A percentile compares a stretch with the other conserved stretches of the same genome.
Evolutionary conservation across 1,140 invertebrate genomes (phyloP).

Genomic region (Marisa cornuarietis): DNA sequence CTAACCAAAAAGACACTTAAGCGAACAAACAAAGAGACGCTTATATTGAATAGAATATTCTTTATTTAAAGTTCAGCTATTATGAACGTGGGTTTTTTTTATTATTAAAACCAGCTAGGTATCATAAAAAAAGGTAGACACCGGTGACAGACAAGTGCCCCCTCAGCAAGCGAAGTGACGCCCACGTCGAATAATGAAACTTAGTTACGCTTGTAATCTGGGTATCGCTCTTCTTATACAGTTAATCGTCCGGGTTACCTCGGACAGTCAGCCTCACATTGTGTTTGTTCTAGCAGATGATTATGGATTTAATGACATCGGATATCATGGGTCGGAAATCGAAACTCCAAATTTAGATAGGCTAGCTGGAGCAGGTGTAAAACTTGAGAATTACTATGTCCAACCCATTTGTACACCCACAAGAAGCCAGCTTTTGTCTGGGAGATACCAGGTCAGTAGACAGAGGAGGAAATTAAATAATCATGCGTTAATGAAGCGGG

Average conservation of each 20-base stretch:
- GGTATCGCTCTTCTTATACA: constrained; percentile 18
- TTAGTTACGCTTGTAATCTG: constrained; percentile 15
- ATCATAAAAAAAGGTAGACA: too few relatives aligned
- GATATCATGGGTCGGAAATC: constrained; percentile 53
- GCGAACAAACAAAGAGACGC: too few relatives aligned
- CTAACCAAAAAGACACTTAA: too few relatives aligned
- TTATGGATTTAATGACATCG: constrained; percentile 52
- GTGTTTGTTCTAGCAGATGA: constrained; percentile 53
- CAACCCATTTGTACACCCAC: constrained; percentile 48
- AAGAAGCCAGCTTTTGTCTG: constrained; percentile 43
- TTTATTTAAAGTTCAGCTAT: too few relatives aligned
- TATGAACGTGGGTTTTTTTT: too few relatives aligned
- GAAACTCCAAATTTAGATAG: constrained; percentile 51
- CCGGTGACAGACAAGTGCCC: too few relatives aligned
- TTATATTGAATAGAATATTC: too few relatives aligned
- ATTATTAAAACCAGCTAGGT: too few relatives aligned
- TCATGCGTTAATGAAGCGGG: too few relatives aligned
- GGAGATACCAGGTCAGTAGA: constrained; percentile 39
- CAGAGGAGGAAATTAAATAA: background rate
- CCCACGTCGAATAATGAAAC: too few relatives aligned
- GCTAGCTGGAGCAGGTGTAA: constrained; percentile 40
- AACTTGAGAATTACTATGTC: constrained; percentile 46
- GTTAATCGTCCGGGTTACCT: background rate
- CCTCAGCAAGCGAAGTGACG: too few relatives aligned
- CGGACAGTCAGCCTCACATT: constrained; percentile 37